These are phyloP conservation scores for Suillia variegata DNA, from an alignment of 2,888 invertebrate species.

Conservation along the genomic window DNA sequence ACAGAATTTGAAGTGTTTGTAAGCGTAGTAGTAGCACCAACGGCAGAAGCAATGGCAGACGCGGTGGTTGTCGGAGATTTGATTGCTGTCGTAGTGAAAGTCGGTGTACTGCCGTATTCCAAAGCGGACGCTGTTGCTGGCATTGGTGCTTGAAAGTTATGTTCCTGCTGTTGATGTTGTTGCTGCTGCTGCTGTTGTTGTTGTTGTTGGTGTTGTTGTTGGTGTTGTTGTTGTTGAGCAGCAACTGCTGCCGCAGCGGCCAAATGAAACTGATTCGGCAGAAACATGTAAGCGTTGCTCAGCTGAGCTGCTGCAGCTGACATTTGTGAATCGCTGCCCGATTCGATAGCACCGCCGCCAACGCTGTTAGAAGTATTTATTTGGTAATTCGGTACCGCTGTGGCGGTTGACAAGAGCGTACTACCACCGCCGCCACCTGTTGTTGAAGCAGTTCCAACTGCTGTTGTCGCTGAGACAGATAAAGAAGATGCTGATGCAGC, in stretches of 20 bases:
- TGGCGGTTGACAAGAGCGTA: neutral
- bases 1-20: too few relatives aligned
- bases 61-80: conserved; percentile 25
- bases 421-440: conserved; percentile 11
- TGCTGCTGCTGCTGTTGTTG: too few relatives aligned
- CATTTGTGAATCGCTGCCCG: conserved; percentile 25
- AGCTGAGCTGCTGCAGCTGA: conserved; percentile 35
- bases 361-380: conserved; percentile 7
- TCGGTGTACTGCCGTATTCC: too few relatives aligned
- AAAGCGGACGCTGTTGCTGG: too few relatives aligned
- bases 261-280: conserved; percentile 58
- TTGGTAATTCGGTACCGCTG: neutral
- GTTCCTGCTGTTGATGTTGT: conserved; percentile 20
- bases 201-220: too few relatives aligned
- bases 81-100: conserved; percentile 22
- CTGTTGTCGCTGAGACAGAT: conserved; percentile 26
- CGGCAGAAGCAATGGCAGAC: conserved; percentile 21
- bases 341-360: conserved; percentile 6
- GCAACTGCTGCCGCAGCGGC: conserved; percentile 48
- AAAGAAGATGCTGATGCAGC: conserved; percentile 32
- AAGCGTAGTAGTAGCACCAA: too few relatives aligned
- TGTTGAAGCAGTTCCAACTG: conserved; percentile 30
- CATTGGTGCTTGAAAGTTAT: too few relatives aligned
- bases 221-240: conserved; percentile 35
- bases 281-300: conserved; percentile 54